Conservation (phyloP, 2,888 invertebrate genomes). For the Sabatieria punctata region DNA sequence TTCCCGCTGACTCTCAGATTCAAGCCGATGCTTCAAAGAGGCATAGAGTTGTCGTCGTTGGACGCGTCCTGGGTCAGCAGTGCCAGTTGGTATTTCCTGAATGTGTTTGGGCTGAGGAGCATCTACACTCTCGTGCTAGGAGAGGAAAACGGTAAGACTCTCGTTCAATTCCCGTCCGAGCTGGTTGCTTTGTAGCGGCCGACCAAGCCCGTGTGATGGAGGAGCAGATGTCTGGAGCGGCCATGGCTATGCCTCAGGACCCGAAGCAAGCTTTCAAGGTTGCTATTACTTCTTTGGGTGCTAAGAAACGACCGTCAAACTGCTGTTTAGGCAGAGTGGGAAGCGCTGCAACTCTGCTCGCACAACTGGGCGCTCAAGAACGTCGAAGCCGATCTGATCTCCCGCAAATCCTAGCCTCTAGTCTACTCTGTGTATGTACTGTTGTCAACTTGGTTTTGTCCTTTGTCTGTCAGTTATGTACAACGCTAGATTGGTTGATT, state of each 20-base stretch:
- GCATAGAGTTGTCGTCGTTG: conserved; percentile 77
- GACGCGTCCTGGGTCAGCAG: conserved; percentile 99
- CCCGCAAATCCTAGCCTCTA: no score
- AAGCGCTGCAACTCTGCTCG: conserved; percentile 85
- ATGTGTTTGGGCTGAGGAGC: conserved; percentile 91
- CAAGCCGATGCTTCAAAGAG: conserved; percentile 97
- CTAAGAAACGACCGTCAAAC: no score
- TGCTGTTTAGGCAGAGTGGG: conserved; percentile 65
- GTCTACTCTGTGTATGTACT: no score
- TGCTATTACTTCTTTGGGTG: no score
- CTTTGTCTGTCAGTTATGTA: no score
- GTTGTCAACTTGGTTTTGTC: no score
- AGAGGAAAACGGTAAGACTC: conserved; percentile 67
- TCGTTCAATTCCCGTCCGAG: not conserved
- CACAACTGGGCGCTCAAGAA: conserved; percentile 75
- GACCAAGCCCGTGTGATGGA: conserved; percentile 89
- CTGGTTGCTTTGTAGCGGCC: conserved; percentile 46
- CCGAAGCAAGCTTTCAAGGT: conserved; percentile 88
- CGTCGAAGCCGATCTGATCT: conserved; percentile 50
- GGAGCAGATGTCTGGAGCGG: conserved; percentile 93
- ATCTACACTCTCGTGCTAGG: conserved; percentile 93
- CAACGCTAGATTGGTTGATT: no score
- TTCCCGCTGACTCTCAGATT: conserved; percentile 93
- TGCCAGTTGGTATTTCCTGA: conserved; percentile 98
- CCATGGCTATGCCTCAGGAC: conserved; percentile 90